Conservation (phyloP, 1,140 invertebrate species). For the Ceratina japonica region DNA sequence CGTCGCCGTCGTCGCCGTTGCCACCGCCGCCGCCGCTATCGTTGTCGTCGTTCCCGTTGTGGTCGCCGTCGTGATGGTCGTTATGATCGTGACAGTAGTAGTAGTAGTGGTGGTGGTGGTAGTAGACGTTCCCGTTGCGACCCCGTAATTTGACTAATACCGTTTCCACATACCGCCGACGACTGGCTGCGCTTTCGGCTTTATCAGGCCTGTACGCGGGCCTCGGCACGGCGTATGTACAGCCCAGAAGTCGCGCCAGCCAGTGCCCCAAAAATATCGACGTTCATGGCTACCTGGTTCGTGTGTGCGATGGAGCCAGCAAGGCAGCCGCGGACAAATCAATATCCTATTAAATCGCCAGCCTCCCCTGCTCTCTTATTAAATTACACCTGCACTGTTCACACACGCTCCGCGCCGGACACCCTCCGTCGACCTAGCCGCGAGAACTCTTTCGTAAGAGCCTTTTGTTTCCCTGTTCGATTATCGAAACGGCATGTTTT, state of each 20-base stretch:
- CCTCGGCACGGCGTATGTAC: slow-evolving; percentile 55
- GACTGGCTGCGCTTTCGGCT: slow-evolving; percentile 60
- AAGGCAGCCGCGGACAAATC: slow-evolving; percentile 70
- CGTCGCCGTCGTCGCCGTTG: too few relatives aligned
- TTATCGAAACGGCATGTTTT: slow-evolving; percentile 66
- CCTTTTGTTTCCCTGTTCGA: slow-evolving; percentile 33
- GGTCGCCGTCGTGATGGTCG: slow-evolving; percentile 43
- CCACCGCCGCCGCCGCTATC: background rate
- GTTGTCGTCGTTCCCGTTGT: slow-evolving; percentile 37
- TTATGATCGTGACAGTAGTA: slow-evolving; percentile 30
- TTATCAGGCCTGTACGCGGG: slow-evolving; percentile 67
- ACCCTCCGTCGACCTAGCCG: slow-evolving; percentile 31
- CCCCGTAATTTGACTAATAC: slow-evolving; percentile 35
- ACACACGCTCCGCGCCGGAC: slow-evolving; percentile 27
- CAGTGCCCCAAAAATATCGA: slow-evolving; percentile 77
- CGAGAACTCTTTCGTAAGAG: slow-evolving; percentile 16
- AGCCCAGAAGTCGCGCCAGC: slow-evolving; percentile 61
- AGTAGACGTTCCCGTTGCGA: slow-evolving; percentile 38
- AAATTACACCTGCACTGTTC: slow-evolving; percentile 68
- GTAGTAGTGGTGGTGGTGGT: too few relatives aligned
- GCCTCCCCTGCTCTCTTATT: slow-evolving; percentile 69
- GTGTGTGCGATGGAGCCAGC: slow-evolving; percentile 61
- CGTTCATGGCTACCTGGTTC: slow-evolving; percentile 73
- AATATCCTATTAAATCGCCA: slow-evolving; percentile 75
- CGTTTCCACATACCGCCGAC: slow-evolving; percentile 46